These are phyloP conservation scores for Theristicus caerulescens DNA, from an alignment of 2,113 vertebrate genomes.

Conservation along the genomic window DNA sequence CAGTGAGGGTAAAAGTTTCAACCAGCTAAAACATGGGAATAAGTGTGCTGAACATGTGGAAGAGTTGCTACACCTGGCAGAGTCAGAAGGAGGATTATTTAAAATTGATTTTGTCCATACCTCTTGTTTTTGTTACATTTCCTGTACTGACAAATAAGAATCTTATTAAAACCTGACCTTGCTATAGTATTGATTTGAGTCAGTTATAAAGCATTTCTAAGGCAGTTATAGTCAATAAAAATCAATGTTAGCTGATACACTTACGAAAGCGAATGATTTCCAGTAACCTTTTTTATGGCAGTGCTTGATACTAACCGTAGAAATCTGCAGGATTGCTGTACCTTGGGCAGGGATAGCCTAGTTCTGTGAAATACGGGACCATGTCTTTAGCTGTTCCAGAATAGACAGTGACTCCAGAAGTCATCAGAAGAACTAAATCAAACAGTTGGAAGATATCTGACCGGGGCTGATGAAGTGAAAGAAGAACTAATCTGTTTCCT, in stretches of 20 bases:
- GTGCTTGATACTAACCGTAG: conserved; percentile 82
- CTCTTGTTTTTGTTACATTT: neutral
- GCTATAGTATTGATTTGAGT: neutral
- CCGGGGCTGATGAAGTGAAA: conserved; percentile 93
- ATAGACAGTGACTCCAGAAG: conserved; percentile 87
- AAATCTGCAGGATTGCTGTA: conserved; percentile 97
- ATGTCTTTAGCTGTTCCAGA: conserved; percentile 87
- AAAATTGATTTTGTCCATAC: neutral
- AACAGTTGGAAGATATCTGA: conserved; percentile 96
- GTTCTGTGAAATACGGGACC: conserved; percentile 89
- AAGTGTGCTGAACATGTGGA: neutral
- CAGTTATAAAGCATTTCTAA: neutral
- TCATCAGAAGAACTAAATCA: conserved; percentile 90
- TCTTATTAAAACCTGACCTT: neutral
- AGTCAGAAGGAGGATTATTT: neutral
- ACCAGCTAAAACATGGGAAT: neutral
- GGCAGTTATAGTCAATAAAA: neutral
- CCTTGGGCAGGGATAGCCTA: conserved; percentile 88
- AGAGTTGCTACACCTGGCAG: neutral
- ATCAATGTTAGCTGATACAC: neutral
- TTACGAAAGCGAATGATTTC: neutral
- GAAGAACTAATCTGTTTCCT: conserved; percentile 91
- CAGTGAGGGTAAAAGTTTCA: neutral
- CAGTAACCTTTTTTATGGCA: neutral
- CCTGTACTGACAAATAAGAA: neutral